Evolutionary conservation across 2,797 vertebrate genomes (phyloP), one percentile per base, ranked within the genome.

Genomic region (Petrocephalus schoutedeni): DNA sequence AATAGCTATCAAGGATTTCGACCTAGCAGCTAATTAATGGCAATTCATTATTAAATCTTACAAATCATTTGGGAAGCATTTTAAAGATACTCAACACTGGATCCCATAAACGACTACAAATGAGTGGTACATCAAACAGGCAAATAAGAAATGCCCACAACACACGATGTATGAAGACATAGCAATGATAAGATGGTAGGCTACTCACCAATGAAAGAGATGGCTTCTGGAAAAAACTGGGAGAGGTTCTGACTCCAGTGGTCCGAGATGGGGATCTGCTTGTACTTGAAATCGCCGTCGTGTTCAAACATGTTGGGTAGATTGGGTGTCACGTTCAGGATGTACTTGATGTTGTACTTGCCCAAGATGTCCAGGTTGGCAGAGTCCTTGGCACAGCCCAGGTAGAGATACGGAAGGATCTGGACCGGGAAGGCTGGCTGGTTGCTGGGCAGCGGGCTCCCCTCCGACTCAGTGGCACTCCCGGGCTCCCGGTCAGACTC

Each of bases 221-320:
- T 99, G 96, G 98, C 98, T 94, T 99, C 98, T 0, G 98, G 98
- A 93, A 99, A 99, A 95, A 99, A 99, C 95, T 99, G 98, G 0
- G 98, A 99, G 89, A 99, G 97, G 93, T 99, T 99, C 94, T 99
- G 98, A 95, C 98, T 99, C 98, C 98, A 99, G 96, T 99, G 98
- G 96, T 99, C 98, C 0, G 98, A 99, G 95, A 99, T 99, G 95
- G 98, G 98, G 92, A 99, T 99, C 95, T 99, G 98, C 93, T 99
- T 99, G 96, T 99, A 99, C 96, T 97, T 99, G 96, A 99, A 99
- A 91, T 98, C 97, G 59, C 98, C 98, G 0, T 98, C 96, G 0
- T 98, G 97, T 92, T 99, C 98, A n/a, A 99, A 99, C 97, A 97
- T 98, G 95, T 99, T 99, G 91, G 98, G 98, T 92, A 99, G 95